Conservation (phyloP, 2,888 invertebrate genomes). For the Thecophora atra region DNA sequence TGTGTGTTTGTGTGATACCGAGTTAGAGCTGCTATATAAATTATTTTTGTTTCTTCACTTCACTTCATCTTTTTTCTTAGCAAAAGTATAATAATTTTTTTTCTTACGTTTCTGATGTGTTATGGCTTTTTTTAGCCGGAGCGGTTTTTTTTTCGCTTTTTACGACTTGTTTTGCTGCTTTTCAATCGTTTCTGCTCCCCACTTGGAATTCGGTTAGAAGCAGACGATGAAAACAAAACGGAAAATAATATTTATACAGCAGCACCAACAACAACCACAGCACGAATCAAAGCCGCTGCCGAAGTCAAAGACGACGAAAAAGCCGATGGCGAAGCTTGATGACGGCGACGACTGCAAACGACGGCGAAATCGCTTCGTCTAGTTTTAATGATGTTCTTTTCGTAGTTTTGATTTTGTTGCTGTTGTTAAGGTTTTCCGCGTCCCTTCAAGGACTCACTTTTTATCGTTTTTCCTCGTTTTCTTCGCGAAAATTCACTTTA, state of each 20-base stretch:
- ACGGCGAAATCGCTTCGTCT: not conserved
- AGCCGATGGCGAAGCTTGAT: not conserved
- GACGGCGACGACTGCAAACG: not conserved
- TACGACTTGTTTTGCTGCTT: not conserved
- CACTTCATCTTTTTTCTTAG: slow-evolving; percentile 5
- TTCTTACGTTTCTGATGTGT: slow-evolving; percentile 7
- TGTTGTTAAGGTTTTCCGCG: not conserved
- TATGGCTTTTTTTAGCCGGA: not conserved
- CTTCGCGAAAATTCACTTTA: not conserved
- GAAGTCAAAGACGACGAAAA: not conserved
- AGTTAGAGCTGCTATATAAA: too few species aligned
- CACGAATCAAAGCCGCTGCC: not conserved
- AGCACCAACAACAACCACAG: not conserved
- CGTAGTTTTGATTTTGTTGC: not conserved
- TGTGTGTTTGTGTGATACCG: not conserved
- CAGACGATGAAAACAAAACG: slow-evolving; percentile 41
- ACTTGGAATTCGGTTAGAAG: slow-evolving; percentile 26
- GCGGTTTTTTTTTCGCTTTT: slow-evolving; percentile 3
- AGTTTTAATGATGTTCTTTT: slow-evolving; percentile 1
- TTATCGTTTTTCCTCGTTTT: not conserved
- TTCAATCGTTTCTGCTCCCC: not conserved
- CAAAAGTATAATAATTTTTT: slow-evolving; percentile 2
- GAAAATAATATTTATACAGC: slow-evolving; percentile 22
- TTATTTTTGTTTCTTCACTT: not conserved
- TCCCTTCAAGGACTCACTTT: not conserved